Evolutionary conservation across 2,113 vertebrate genomes (phyloP).

Genomic region (Campylomormyrus tamandua): DNA sequence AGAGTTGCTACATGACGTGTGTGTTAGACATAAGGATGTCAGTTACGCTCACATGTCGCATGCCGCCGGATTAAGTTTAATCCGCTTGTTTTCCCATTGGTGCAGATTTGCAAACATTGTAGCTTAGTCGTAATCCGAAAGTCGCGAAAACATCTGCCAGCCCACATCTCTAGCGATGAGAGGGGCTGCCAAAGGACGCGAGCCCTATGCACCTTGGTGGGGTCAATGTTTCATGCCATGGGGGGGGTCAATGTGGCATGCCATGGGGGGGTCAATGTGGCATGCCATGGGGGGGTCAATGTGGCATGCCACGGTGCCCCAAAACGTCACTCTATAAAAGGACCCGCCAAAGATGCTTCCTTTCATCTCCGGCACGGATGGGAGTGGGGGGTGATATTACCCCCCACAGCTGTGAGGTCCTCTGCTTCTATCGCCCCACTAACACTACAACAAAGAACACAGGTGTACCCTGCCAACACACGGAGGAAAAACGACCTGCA

Average conservation of each 20-base stretch:
- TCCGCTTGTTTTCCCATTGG: background rate
- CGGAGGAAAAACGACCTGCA: conserved; percentile 38
- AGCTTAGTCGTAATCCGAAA: background rate
- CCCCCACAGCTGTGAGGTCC: background rate
- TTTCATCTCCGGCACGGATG: background rate
- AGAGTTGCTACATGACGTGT: background rate
- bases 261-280: too few species aligned
- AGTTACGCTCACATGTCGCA: background rate
- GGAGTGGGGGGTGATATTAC: background rate
- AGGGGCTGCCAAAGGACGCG: background rate
- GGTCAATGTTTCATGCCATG: background rate
- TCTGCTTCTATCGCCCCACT: conserved; percentile 22
- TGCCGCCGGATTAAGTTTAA: background rate
- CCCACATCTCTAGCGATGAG: background rate
- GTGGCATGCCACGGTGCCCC: background rate
- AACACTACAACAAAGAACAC: conserved; percentile 6
- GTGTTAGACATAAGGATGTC: background rate
- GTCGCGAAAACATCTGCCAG: background rate
- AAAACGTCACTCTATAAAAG: background rate
- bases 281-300: too few species aligned
- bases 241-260: too few species aligned
- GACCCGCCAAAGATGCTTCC: background rate
- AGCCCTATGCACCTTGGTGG: background rate
- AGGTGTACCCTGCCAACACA: conserved; percentile 38
- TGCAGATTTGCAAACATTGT: background rate